Conservation (phyloP, 1,140 invertebrate genomes). For the Homalodisca vitripennis region DNA sequence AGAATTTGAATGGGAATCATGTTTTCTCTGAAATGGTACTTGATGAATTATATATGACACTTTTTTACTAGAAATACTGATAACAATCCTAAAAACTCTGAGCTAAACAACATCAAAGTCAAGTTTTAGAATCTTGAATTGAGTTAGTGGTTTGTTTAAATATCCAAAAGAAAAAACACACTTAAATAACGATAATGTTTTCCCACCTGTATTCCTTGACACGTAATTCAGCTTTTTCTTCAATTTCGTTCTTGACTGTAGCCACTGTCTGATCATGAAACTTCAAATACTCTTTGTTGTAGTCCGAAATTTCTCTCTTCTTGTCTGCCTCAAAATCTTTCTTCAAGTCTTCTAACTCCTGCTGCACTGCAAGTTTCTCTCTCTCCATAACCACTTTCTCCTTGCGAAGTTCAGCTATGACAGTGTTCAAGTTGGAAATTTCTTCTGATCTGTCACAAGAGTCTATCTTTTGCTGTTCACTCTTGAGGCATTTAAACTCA, state of each 20-base stretch:
- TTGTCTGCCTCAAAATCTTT: slow-evolving; percentile 23
- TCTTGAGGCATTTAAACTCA: neutral
- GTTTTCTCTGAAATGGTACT: too few species aligned
- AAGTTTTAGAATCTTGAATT: too few species aligned
- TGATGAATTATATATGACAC: too few species aligned
- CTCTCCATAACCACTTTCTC: slow-evolving; percentile 23
- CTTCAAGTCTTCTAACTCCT: slow-evolving; percentile 22
- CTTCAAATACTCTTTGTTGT: slow-evolving; percentile 29
- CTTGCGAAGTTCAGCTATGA: slow-evolving; percentile 5
- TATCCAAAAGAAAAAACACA: too few species aligned
- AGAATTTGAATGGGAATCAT: too few species aligned
- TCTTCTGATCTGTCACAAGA: too few species aligned
- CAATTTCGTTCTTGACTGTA: slow-evolving; percentile 27
- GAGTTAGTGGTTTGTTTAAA: too few species aligned
- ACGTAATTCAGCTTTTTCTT: slow-evolving; percentile 24
- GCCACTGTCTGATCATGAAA: slow-evolving; percentile 29
- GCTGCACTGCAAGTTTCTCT: slow-evolving; percentile 20
- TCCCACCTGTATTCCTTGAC: slow-evolving; percentile 27
- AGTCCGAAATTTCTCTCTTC: slow-evolving; percentile 1
- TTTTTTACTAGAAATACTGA: too few species aligned
- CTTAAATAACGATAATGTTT: too few species aligned
- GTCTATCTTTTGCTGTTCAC: slow-evolving; percentile 24
- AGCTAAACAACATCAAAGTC: too few species aligned
- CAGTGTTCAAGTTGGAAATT: slow-evolving; percentile 3
- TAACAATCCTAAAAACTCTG: too few species aligned